Evolutionary conservation across 2,797 vertebrate genomes (phyloP).

Genomic region (Pempheris klunzingeri): DNA sequence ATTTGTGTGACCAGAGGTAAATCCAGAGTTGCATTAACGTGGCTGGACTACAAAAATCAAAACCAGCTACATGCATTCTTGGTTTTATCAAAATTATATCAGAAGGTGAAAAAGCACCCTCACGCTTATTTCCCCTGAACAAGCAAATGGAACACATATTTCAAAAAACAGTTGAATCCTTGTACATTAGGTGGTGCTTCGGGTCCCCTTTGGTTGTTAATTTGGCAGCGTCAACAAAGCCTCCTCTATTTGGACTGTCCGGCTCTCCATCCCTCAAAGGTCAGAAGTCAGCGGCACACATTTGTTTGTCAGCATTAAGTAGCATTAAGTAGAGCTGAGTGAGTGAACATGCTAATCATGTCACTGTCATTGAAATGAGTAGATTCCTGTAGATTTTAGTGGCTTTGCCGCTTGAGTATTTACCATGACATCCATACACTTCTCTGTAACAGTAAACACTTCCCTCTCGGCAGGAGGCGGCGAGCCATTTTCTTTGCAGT

Average conservation of each 20-base stretch:
- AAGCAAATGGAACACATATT: neutral
- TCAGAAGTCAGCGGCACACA: neutral
- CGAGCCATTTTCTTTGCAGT: neutral
- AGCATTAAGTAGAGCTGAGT: too few species aligned
- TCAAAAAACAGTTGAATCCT: too few species aligned
- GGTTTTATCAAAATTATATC: too few species aligned
- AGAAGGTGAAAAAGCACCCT: too few species aligned
- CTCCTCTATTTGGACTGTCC: neutral
- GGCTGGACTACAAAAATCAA: too few species aligned
- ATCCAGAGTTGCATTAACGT: too few species aligned
- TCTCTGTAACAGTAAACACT: neutral
- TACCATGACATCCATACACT: constrained; percentile 6
- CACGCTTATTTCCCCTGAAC: neutral
- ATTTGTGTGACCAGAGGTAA: too few species aligned
- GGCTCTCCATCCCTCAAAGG: neutral
- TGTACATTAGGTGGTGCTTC: neutral
- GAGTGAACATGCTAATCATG: neutral
- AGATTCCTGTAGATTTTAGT: neutral
- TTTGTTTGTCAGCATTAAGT: neutral
- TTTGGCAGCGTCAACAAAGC: neutral
- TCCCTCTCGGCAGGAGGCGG: neutral
- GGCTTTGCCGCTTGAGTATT: neutral
- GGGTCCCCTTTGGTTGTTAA: neutral
- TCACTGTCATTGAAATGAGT: neutral
- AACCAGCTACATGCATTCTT: too few species aligned